A percentile compares a stretch with the other conserved stretches of the same genome.
phyloP scores from a whole-genome alignment of 2,888 invertebrate genomes.

The Emesis furor region DNA sequence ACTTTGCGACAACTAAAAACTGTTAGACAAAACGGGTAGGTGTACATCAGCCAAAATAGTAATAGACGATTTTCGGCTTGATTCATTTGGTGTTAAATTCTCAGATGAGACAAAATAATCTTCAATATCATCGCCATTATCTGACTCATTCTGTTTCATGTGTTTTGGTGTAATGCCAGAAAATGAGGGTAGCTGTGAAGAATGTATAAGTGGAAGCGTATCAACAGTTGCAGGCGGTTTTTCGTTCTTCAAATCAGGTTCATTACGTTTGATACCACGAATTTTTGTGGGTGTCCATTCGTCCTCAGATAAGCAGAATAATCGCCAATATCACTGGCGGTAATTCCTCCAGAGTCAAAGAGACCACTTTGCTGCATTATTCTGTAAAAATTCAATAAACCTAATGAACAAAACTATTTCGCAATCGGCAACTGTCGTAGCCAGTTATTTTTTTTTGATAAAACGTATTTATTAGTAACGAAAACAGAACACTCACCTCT shows the following conservation, averaged over 20 bases:
- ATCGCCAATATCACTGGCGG: conserved; percentile 1
- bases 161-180: not conserved
- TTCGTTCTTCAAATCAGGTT: not conserved
- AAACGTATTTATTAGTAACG: not conserved
- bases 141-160: not conserved
- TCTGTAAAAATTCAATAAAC: not conserved
- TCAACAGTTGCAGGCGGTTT: not conserved
- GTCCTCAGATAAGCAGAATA: conserved; percentile 1
- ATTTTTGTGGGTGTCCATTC: not conserved
- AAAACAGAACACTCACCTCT: not conserved
- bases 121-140: conserved; percentile 1
- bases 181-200: conserved; percentile 1
- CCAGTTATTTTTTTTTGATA: not conserved
- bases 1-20: not conserved
- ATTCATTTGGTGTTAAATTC: not conserved
- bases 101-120: not conserved
- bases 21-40: conserved; percentile 1
- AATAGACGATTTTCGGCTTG: conserved; percentile 1
- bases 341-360: not conserved
- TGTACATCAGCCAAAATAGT: conserved; percentile 1
- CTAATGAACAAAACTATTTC: conserved; percentile 1
- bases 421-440: not conserved
- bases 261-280: conserved; percentile 1
- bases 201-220: not conserved
- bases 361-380: not conserved